Percentiles rank a stretch among this genome's conserved stretches.
Evolutionary conservation across 1,140 invertebrate genomes (phyloP).

Genomic region (Drosophila sucinea): DNA sequence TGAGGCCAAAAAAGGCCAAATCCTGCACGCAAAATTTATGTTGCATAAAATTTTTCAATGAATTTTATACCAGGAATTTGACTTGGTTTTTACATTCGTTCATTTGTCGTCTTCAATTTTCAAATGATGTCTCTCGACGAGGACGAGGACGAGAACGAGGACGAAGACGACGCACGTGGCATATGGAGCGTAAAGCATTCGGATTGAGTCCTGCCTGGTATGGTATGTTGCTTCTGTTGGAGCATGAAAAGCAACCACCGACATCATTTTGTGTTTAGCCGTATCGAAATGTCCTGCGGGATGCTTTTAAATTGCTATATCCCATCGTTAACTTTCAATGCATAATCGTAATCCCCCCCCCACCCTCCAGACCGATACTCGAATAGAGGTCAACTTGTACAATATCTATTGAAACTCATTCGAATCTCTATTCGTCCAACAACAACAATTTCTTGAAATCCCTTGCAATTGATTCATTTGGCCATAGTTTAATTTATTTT

Average conservation of each 20-base stretch:
- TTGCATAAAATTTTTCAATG: conserved; percentile 82
- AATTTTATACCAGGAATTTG: conserved; percentile 78
- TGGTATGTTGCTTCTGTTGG: neutral
- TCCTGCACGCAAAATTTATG: conserved; percentile 79
- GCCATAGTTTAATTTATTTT: too few species aligned
- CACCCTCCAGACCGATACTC: neutral
- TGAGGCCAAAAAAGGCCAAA: conserved; percentile 57
- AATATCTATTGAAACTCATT: too few species aligned
- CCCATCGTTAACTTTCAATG: conserved; percentile 13
- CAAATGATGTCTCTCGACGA: conserved; percentile 46
- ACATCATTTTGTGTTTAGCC: conserved; percentile 10
- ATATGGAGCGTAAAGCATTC: conserved; percentile 78
- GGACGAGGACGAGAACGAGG: neutral
- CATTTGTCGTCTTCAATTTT: conserved; percentile 66
- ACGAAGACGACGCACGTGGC: conserved; percentile 63
- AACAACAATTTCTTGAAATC: too few species aligned
- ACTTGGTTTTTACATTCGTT: conserved; percentile 63
- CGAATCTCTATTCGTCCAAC: too few species aligned
- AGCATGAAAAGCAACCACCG: conserved; percentile 2
- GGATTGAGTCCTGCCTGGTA: conserved; percentile 33
- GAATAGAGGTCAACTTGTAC: neutral
- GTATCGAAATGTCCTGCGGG: conserved; percentile 48
- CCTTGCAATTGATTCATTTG: too few species aligned
- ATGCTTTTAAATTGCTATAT: conserved; percentile 1
- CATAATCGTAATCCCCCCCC: neutral